A percentile compares a stretch with the other conserved stretches of the same genome.
Evolutionary conservation across 2,113 vertebrate species (phyloP).

Genomic region (Ivindomyrus marchei): DNA sequence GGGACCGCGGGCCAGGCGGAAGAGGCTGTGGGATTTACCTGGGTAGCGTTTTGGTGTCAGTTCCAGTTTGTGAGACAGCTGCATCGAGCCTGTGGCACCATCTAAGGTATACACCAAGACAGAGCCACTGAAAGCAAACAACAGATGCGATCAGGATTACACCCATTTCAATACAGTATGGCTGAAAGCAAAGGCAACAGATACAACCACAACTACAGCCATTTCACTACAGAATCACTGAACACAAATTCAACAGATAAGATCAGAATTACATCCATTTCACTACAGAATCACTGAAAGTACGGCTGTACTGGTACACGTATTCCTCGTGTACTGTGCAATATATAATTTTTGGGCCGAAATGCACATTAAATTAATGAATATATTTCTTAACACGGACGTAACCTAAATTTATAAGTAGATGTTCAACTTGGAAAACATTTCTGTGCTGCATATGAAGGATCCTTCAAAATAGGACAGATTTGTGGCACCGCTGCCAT

Average conservation of each 20-base stretch:
- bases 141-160: not conserved
- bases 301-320: not conserved
- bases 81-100: slow-evolving; percentile 87
- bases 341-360: not conserved
- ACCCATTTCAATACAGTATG: not conserved
- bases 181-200: not conserved
- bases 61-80: slow-evolving; percentile 92
- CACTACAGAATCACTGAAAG: not conserved
- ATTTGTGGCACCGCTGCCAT: not conserved
- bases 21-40: slow-evolving; percentile 57
- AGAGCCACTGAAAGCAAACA: slow-evolving; percentile 69
- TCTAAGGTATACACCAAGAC: slow-evolving; percentile 93
- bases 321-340: not conserved
- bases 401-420: not conserved
- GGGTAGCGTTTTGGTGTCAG: slow-evolving; percentile 96
- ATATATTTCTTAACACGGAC: not conserved
- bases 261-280: not conserved
- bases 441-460: not conserved
- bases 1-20: not conserved
- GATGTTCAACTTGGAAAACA: not conserved
- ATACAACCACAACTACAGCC: not conserved
- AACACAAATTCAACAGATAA: not conserved
- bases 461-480: not conserved
- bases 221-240: not conserved
- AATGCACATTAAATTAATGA: not conserved